Evolutionary conservation across 1,140 invertebrate genomes (phyloP).

Genomic region (Metopolophium dirhodum): DNA sequence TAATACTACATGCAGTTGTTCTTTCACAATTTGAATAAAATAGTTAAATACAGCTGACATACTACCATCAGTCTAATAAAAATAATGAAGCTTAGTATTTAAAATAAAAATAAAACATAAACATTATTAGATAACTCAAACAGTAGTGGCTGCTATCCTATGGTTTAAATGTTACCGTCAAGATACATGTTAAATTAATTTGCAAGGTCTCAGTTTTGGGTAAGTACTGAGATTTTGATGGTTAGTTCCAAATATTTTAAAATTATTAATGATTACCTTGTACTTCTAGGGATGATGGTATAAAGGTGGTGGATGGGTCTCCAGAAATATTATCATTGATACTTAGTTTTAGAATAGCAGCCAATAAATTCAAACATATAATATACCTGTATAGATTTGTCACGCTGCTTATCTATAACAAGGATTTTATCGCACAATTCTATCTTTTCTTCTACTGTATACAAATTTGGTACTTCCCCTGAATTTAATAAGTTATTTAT

Average conservation of each 20-base stretch:
- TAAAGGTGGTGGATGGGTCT: not conserved
- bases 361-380: not conserved
- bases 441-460: slow-evolving; percentile 84
- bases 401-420: slow-evolving; percentile 85
- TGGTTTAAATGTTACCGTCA: not conserved
- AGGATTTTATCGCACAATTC: slow-evolving; percentile 96
- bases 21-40: slow-evolving; percentile 86
- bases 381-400: slow-evolving; percentile 78
- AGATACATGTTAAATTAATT: not conserved
- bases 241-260: not conserved
- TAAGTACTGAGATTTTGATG: not conserved
- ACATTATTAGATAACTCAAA: not conserved
- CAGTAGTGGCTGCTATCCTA: not conserved
- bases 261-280: not conserved
- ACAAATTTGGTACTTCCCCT: slow-evolving; percentile 93
- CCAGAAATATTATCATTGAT: not conserved
- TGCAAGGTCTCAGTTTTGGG: not conserved
- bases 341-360: not conserved
- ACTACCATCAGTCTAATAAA: slow-evolving; percentile 82
- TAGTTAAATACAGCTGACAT: slow-evolving; percentile 90
- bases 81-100: not conserved
- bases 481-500: slow-evolving; percentile 93
- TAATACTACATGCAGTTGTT: slow-evolving; percentile 91
- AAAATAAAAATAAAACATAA: not conserved
- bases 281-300: not conserved